Base-by-base conservation (phyloP, 2,797 vertebrate species). In the Cossypha polioptera region DNA sequence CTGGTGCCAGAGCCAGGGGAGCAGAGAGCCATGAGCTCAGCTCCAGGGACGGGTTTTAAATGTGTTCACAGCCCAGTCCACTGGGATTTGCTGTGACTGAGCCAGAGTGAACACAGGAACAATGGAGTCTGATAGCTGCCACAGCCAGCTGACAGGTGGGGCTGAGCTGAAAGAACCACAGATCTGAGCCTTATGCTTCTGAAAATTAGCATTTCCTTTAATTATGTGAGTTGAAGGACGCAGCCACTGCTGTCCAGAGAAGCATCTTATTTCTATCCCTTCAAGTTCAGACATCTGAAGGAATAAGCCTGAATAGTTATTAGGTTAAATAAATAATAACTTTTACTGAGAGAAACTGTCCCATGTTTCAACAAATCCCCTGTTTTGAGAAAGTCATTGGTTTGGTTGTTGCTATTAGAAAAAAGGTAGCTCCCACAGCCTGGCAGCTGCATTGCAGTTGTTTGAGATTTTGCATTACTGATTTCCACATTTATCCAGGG, bases 341-440 rank as follows among this genome's bases (percentile, higher is more conserved):
- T 81, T 72, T 35, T 42, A 4, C 25, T 55, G 33, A 62, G 78
- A 68, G 26, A 54, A 76, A 11, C 3, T 4, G 1, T 25, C 10
- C 2, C 3, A 4, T 33, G 7, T 48, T 69, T 79, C 67, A 67
- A 50, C 0, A 0, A 50, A 25, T 20, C 14, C 14, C 0, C 0
- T 36, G 7, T 55, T 82, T 42, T 67, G n/a, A 59, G 21, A 42
- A 63, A 71, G 36, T 25, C 10, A 16, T 13, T 58, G 51, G 14
- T 38, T 85, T 2, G 3, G 7, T 76, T 90, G 43, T 61, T 79
- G 5, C 16, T 48, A 0, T n/a, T 31, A 57, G 33, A 24, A 82
- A 82, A 78, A 87, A 58, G 14, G 6, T 16, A 11, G 7, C 29
- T 76, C 24, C 20, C 36, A 22, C 5, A 18, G 35, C 59, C 18